Evolutionary conservation across 2,113 vertebrate genomes (phyloP).

Genomic region (Aspidoscelis tigris): DNA sequence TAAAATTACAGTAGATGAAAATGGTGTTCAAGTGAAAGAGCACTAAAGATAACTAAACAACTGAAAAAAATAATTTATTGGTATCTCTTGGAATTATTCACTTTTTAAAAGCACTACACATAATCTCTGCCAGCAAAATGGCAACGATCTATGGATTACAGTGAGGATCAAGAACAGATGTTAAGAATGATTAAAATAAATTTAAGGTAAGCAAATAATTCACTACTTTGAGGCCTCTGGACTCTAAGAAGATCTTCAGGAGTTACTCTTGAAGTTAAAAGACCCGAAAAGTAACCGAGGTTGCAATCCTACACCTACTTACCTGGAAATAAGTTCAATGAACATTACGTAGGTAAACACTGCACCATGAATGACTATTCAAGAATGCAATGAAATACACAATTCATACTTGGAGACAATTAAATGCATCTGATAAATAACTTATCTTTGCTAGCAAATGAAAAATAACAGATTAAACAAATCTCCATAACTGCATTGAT

Average conservation of each 20-base stretch:
- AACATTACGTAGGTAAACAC: neutral
- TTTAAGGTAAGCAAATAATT: constrained; percentile 19
- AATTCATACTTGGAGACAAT: neutral
- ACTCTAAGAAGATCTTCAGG: neutral
- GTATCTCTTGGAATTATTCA: constrained; percentile 3
- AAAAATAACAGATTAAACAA: constrained; percentile 12
- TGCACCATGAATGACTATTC: neutral
- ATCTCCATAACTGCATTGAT: constrained; percentile 7
- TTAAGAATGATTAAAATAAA: neutral
- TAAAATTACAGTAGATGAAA: neutral
- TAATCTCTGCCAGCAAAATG: constrained; percentile 14
- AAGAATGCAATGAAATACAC: constrained; percentile 10
- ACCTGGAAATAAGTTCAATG: neutral
- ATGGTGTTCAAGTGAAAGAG: neutral
- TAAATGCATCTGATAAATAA: neutral
- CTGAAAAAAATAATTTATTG: constrained; percentile 29
- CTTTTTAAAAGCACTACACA: constrained; percentile 5
- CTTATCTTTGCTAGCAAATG: neutral
- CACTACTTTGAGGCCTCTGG: neutral
- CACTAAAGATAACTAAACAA: constrained; percentile 21
- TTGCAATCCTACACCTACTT: neutral
- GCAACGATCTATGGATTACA: neutral
- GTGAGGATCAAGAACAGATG: neutral
- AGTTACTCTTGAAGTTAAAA: neutral
- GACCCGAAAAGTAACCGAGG: neutral